These are phyloP conservation scores for Fundulus diaphanus DNA, from an alignment of 2,797 vertebrate species.

Conservation along the genomic window DNA sequence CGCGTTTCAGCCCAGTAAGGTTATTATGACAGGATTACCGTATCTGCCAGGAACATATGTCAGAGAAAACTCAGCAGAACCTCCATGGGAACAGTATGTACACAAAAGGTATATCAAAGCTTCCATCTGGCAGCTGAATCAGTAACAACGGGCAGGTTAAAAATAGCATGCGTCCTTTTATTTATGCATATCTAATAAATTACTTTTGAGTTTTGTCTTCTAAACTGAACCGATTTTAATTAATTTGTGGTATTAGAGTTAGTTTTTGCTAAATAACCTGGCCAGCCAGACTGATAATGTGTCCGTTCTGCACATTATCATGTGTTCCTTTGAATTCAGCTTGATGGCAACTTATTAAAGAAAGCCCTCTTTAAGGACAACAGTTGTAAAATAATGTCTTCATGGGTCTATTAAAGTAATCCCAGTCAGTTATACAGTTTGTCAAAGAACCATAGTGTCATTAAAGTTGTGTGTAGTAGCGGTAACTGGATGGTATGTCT, in stretches of 20 bases:
- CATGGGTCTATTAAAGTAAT: too few species aligned
- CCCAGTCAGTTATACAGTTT: not conserved
- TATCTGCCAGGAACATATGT: not conserved
- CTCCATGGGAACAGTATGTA: not conserved
- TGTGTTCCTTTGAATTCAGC: too few species aligned
- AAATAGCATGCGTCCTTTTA: not conserved
- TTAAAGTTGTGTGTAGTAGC: not conserved
- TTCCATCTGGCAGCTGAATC: not conserved
- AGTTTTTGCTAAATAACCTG: too few species aligned
- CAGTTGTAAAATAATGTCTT: not conserved
- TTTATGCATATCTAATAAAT: not conserved
- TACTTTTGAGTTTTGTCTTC: not conserved
- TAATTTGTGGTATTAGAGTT: not conserved
- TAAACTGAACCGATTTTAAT: not conserved
- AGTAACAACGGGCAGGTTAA: not conserved
- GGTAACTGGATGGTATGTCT: too few species aligned
- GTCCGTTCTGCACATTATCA: too few species aligned
- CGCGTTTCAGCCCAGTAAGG: conserved; percentile 4
- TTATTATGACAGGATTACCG: conserved; percentile 32
- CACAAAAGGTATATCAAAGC: conserved; percentile 11
- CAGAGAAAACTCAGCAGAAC: not conserved
- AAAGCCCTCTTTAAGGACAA: not conserved
- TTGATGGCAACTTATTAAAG: too few species aligned
- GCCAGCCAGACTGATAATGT: too few species aligned
- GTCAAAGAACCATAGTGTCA: not conserved